A percentile compares a stretch with the other conserved stretches of the same genome.
Conservation (phyloP, 1,140 invertebrate genomes). For the Lordiphosa clarofinis region DNA sequence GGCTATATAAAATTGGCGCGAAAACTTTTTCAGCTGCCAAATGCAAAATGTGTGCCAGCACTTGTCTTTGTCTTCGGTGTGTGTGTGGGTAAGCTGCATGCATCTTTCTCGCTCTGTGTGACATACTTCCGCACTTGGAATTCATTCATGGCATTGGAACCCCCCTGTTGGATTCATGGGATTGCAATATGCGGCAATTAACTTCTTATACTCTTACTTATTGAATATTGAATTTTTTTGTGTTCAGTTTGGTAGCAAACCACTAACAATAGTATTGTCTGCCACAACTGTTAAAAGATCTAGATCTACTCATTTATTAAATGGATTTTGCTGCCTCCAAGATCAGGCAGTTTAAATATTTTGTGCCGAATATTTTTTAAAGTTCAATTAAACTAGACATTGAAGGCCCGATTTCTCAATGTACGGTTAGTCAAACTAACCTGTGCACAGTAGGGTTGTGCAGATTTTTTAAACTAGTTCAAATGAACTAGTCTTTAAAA, state of each 20-base stretch:
- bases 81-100: conserved; percentile 27
- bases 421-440: no score
- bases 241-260: neutral
- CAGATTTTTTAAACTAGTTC: no score
- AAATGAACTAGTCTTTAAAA: no score
- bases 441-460: no score
- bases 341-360: no score
- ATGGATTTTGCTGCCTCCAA: neutral
- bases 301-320: neutral
- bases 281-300: no score
- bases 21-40: conserved; percentile 66
- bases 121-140: conserved; percentile 54
- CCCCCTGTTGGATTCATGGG: conserved; percentile 13
- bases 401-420: no score
- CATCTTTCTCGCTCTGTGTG: conserved; percentile 5
- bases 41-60: conserved; percentile 65
- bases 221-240: neutral
- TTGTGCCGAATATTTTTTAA: no score
- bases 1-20: conserved; percentile 57
- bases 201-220: neutral
- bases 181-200: conserved; percentile 10
- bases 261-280: no score
- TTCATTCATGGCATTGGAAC: conserved; percentile 63
- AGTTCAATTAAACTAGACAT: no score
- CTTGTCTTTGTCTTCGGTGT: neutral